Percentiles rank a stretch among this genome's conserved stretches.
These are phyloP conservation scores for Gobionotothen gibberifrons DNA, from an alignment of 2,797 vertebrate genomes.

Conservation along the genomic window DNA sequence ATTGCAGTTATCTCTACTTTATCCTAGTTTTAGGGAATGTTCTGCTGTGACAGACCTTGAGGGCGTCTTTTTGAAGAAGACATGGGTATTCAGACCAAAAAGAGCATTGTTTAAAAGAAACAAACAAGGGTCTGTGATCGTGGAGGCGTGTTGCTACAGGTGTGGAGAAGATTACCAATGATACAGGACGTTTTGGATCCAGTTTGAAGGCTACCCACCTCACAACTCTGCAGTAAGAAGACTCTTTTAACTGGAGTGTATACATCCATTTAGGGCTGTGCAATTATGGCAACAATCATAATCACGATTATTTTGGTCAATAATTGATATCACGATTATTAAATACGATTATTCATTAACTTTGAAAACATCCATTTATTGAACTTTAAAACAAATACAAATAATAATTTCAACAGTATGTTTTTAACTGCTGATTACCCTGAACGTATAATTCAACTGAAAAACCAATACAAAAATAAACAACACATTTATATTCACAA, in stretches of 20 bases:
- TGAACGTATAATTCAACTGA: too few species aligned
- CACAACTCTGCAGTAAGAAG: not conserved
- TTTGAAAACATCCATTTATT: too few species aligned
- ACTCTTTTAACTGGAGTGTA: not conserved
- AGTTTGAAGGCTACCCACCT: not conserved
- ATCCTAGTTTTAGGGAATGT: constrained; percentile 41
- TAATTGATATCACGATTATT: too few species aligned
- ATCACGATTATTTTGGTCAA: too few species aligned
- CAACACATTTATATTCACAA: too few species aligned
- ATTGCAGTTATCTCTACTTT: constrained; percentile 45
- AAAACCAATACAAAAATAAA: too few species aligned
- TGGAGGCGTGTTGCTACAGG: constrained; percentile 10
- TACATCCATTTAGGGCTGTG: not conserved
- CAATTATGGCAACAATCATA: too few species aligned
- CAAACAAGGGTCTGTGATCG: not conserved
- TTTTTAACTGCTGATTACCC: too few species aligned
- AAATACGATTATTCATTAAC: too few species aligned
- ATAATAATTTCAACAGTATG: too few species aligned
- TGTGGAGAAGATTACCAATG: constrained; percentile 11
- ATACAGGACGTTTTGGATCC: not conserved
- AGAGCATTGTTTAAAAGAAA: not conserved
- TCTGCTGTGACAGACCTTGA: constrained; percentile 24
- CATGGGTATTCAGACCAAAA: constrained; percentile 29
- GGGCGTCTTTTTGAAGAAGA: constrained; percentile 26
- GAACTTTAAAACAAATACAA: too few species aligned